Percentiles rank a stretch among this genome's conserved stretches.
Conservation (phyloP, 2,113 vertebrate genomes). For the Casuarius casuarius region DNA sequence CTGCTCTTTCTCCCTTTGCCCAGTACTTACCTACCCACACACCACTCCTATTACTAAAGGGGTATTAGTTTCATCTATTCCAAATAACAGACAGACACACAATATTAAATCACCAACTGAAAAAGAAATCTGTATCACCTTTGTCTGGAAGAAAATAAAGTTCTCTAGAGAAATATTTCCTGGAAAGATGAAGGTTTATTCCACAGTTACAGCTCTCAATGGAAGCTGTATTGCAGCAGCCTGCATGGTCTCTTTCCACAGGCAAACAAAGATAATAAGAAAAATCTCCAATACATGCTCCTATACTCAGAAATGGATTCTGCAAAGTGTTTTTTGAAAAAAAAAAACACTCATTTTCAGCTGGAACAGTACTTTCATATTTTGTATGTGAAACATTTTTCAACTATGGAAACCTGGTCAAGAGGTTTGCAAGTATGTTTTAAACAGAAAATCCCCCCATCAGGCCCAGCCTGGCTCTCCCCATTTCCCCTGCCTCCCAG, state of each 20-base stretch:
- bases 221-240: neutral
- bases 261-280: neutral
- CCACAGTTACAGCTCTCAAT: neutral
- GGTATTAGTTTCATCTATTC: neutral
- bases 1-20: neutral
- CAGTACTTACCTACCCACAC: neutral
- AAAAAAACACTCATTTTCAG: neutral
- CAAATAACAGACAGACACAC: neutral
- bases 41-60: neutral
- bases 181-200: neutral
- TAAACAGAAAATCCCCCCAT: neutral
- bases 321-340: neutral
- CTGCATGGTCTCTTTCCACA: neutral
- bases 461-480: neutral
- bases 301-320: neutral
- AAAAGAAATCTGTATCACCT: neutral
- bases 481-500: neutral
- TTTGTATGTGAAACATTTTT: neutral
- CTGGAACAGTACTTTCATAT: neutral
- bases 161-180: neutral
- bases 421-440: neutral
- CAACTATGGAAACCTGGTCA: neutral
- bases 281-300: neutral
- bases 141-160: neutral
- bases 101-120: neutral